These are phyloP conservation scores for Cephalopholis sonnerati DNA, from an alignment of 2,113 vertebrate species.

Conservation along the genomic window DNA sequence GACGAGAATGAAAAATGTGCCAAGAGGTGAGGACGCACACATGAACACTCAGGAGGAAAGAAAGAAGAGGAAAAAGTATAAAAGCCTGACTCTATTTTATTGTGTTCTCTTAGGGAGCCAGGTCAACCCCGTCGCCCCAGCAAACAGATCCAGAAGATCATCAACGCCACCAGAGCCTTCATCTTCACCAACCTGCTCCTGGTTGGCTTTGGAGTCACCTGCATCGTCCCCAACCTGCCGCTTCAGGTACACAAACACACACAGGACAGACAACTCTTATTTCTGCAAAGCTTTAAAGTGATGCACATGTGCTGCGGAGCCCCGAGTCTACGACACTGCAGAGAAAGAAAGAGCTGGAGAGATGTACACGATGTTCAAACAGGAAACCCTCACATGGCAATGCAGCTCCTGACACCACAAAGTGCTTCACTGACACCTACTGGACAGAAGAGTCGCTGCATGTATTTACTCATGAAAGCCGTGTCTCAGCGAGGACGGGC, in stretches of 20 bases:
- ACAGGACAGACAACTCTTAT: not conserved
- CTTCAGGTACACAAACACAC: conserved; percentile 87
- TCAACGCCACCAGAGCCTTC: conserved; percentile 94
- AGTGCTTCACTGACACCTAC: conserved; percentile 60
- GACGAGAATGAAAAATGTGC: conserved; percentile 85
- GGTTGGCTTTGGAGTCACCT: conserved; percentile 93
- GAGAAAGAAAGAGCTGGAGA: conserved; percentile 3
- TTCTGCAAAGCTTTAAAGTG: not conserved
- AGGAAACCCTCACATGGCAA: conserved; percentile 41
- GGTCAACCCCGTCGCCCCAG: conserved; percentile 89
- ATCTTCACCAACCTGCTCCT: conserved; percentile 96
- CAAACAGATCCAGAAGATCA: conserved; percentile 94
- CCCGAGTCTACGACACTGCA: conserved; percentile 40
- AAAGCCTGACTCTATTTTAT: not conserved
- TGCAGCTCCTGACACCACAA: conserved; percentile 77
- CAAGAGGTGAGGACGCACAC: conserved; percentile 81
- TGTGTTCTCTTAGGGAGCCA: conserved; percentile 81
- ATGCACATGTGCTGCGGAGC: conserved; percentile 34
- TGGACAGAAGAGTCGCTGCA: conserved; percentile 54
- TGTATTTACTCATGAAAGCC: conserved; percentile 35
- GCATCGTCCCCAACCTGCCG: conserved; percentile 90
- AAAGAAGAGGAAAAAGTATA: not conserved
- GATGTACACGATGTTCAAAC: conserved; percentile 35
- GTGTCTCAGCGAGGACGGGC: not conserved
- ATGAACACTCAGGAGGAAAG: not conserved